Percentiles rank a stretch among this genome's conserved stretches.
Conservation (phyloP, 2,113 vertebrate species). For the Terrapene triunguis region DNA sequence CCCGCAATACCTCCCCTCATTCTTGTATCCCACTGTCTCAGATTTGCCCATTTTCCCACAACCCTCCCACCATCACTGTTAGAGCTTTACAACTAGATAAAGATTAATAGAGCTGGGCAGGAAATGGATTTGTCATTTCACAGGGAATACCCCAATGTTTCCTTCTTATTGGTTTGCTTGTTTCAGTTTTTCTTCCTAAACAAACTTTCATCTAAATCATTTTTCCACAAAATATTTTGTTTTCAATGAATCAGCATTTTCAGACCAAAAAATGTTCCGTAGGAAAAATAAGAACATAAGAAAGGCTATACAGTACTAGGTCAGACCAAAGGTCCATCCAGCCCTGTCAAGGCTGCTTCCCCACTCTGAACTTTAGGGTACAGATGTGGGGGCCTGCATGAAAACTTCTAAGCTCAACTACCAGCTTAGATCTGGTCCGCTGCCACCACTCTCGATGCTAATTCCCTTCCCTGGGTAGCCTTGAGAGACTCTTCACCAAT, state of each 20-base stretch:
- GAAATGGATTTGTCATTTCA: background rate
- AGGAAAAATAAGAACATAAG: too few relatives aligned
- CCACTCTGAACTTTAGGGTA: too few relatives aligned
- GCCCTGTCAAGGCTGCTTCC: too few relatives aligned
- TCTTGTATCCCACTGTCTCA: background rate
- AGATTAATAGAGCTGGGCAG: background rate
- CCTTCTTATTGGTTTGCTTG: background rate
- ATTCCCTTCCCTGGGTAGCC: too few relatives aligned
- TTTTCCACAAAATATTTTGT: background rate
- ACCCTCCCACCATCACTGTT: background rate
- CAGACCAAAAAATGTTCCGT: background rate
- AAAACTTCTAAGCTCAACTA: too few relatives aligned
- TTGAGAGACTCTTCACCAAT: too few relatives aligned
- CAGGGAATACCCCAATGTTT: background rate
- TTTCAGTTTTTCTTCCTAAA: background rate
- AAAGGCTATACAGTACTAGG: too few relatives aligned
- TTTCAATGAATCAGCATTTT: background rate
- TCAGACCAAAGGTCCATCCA: too few relatives aligned
- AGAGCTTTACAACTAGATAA: background rate
- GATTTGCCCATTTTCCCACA: background rate
- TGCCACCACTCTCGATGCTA: too few relatives aligned
- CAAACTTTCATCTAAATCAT: background rate
- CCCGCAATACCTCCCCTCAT: too few relatives aligned
- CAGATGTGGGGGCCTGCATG: too few relatives aligned
- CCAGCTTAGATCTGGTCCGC: too few relatives aligned